Evolutionary conservation across 2,113 vertebrate genomes (phyloP), one percentile per base, ranked within the genome.

Genomic region (Ariopsis seemanni): DNA sequence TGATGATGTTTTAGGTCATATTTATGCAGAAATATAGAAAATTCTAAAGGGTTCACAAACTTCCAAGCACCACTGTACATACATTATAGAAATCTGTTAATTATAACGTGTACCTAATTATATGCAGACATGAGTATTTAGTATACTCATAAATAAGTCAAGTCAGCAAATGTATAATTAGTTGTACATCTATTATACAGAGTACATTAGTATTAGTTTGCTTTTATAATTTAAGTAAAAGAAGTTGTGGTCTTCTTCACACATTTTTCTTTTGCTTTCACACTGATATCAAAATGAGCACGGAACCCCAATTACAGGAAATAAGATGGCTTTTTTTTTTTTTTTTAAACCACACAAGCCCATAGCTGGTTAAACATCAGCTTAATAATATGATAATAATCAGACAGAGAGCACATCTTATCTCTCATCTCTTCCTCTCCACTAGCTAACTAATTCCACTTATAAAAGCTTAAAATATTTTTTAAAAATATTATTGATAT

Each of bases 351-450:
- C 50, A 22, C 50, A 67, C 22, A 69, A 78, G 50, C 67, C n/a
- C 8, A 53, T 11, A 83, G 18, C 18, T 84, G 48, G n/a, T 74
- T 52, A 75, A 25, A 86, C 12, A 50, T 7, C 53, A 57, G 53
- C 42, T 48, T 20, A 72, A 42, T 34, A 60, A 7, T 60, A 53
- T 89, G 88, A 81, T 87, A 81, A 87, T 60, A 42, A 85, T 58
- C 82, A 85, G 14, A 87, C 69, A 82, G 11, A 50, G 20, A 58
- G 30, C 48, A 42, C 2, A 42, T 57, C 78, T 81, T 30, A 22
- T 55, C 53, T 55, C 77, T 8, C n/a, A 78, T 34, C 58, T 34
- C 71, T n/a, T 22, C 53, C 18, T 85, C 17, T 58, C 9, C 69
- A 17, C 5, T 27, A 53, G 15, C 50, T 55, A 27, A 27, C 50